Conservation (phyloP, 2,113 vertebrate genomes). For the Blennius ocellaris region DNA sequence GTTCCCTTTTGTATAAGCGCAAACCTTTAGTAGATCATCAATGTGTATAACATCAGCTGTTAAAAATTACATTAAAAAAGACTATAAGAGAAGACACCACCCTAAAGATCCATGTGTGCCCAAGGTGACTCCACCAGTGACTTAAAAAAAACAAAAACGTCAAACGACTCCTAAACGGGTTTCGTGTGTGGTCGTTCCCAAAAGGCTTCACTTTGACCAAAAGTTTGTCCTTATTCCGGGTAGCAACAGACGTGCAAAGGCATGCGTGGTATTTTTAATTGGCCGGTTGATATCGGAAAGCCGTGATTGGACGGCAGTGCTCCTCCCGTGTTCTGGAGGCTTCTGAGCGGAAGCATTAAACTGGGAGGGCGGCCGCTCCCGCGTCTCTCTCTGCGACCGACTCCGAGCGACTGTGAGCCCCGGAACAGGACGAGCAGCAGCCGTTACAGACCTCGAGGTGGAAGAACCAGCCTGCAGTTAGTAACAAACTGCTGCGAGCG, state of each 20-base stretch:
- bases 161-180: too few relatives aligned
- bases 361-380: slow-evolving; percentile 25
- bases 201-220: not conserved
- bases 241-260: slow-evolving; percentile 22
- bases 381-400: too few relatives aligned
- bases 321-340: slow-evolving; percentile 64
- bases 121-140: too few relatives aligned
- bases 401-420: not conserved
- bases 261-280: slow-evolving; percentile 3
- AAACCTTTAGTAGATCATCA: too few relatives aligned
- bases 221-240: not conserved
- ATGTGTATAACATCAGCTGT: too few relatives aligned
- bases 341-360: slow-evolving; percentile 45
- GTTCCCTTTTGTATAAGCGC: too few relatives aligned
- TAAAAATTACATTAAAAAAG: too few relatives aligned
- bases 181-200: not conserved
- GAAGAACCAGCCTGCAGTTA: not conserved
- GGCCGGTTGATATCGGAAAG: not conserved
- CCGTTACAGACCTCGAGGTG: not conserved
- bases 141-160: too few relatives aligned
- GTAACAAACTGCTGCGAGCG: not conserved
- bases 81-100: too few relatives aligned
- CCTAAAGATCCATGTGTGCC: too few relatives aligned
- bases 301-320: slow-evolving; percentile 22
- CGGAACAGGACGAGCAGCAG: not conserved